Percentiles rank a stretch among this genome's conserved stretches.
Evolutionary conservation across 2,888 invertebrate genomes (phyloP).

Genomic region (Eremobia ochroleuca): DNA sequence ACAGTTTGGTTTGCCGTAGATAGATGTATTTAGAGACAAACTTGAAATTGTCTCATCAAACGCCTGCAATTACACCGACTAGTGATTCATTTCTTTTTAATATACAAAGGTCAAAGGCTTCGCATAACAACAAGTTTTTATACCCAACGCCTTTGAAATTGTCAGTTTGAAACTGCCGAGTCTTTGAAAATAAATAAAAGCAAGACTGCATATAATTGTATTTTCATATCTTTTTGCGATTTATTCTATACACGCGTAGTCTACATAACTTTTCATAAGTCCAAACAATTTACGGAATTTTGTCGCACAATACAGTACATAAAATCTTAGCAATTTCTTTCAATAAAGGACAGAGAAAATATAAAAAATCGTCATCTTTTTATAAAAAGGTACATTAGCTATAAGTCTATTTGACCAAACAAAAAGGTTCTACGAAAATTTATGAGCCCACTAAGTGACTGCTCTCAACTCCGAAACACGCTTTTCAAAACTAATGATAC

Average conservation of each 20-base stretch:
- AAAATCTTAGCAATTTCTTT: background rate
- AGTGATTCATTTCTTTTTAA: background rate
- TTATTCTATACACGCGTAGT: slow-evolving; percentile 5
- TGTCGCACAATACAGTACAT: background rate
- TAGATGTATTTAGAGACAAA: background rate
- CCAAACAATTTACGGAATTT: background rate
- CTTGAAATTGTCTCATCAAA: background rate
- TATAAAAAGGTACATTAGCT: slow-evolving; percentile 32
- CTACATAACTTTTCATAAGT: background rate
- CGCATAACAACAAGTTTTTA: background rate
- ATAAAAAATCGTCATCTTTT: slow-evolving; percentile 4
- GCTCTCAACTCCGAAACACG: slow-evolving; percentile 60
- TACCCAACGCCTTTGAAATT: background rate
- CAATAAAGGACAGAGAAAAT: background rate
- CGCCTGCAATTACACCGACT: background rate
- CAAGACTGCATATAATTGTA: background rate
- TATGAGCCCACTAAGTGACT: slow-evolving; percentile 63
- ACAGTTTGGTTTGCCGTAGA: no score
- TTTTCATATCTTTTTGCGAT: background rate
- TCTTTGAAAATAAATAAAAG: background rate
- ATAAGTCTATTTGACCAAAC: slow-evolving; percentile 48
- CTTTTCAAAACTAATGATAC: slow-evolving; percentile 70
- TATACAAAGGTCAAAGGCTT: background rate
- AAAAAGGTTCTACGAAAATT: slow-evolving; percentile 49
- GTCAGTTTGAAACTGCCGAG: no score